These are phyloP conservation scores for Troglohyphantes excavatus DNA, from an alignment of 2,888 invertebrate genomes.

Conservation along the genomic window DNA sequence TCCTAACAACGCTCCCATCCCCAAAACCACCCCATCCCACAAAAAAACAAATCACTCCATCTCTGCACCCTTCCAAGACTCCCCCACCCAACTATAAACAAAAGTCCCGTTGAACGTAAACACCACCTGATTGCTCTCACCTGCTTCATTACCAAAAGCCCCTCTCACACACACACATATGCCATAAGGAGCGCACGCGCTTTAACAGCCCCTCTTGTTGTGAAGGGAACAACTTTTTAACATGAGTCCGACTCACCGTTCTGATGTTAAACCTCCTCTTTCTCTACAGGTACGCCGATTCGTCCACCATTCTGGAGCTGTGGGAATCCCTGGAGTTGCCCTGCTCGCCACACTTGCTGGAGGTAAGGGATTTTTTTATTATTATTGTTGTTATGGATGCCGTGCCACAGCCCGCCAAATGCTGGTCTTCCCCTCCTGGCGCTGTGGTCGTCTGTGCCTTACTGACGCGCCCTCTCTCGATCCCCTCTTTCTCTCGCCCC, in stretches of 20 bases:
- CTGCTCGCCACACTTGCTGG: conserved; percentile 69
- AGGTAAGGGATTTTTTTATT: conserved; percentile 48
- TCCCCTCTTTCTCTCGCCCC: conserved; percentile 19
- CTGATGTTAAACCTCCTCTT: neutral
- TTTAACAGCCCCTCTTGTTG: neutral
- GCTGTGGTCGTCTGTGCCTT: conserved; percentile 44
- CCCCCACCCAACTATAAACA: neutral
- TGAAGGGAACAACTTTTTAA: neutral
- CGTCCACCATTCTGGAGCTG: conserved; percentile 82
- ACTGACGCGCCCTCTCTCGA: conserved; percentile 28
- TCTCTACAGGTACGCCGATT: conserved; percentile 81
- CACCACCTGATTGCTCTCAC: conserved; percentile 26
- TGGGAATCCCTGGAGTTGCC: conserved; percentile 82
- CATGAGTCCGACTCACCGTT: conserved; percentile 28
- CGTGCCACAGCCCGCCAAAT: neutral
- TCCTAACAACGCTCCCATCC: neutral
- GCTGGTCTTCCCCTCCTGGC: conserved; percentile 13
- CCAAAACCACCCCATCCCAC: neutral
- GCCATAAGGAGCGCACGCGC: conserved; percentile 27
- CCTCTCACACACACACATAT: neutral
- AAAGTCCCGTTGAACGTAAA: neutral
- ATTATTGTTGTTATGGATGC: neutral
- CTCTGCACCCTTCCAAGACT: neutral
- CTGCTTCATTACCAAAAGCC: conserved; percentile 5
- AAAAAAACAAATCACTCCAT: neutral